Evolutionary conservation across 2,797 vertebrate species (phyloP), one percentile per base, ranked within the genome.

Genomic region (Ctenopoma kingsleyae): DNA sequence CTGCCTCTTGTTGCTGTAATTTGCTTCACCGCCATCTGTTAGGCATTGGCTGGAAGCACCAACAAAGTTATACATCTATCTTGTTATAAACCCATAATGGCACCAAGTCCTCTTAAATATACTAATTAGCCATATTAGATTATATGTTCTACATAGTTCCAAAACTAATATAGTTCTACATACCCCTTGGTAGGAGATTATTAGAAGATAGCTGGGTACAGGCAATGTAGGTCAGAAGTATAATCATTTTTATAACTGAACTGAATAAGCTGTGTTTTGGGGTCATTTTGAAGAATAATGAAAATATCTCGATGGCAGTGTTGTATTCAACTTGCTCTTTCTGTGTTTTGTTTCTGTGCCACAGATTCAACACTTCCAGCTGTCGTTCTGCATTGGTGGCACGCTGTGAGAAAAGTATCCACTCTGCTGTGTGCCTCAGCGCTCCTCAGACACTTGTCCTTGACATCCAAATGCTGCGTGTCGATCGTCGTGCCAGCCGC

Each of bases 381-480:
- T 91, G 89, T 92, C 81, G 17, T 74, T 86, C 83, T 80, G 60
- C 81, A 72, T 84, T 72, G 87, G 76, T 71, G 78, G 80, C 79
- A 84, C 67, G 66, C 85, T 82, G 90, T 89, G 89, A 92, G 87
- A 83, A 85, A 78, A 87, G 80, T 81, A 58, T 85, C 36, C 60
- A 19, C 84, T 82, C 76, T 17, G 67, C 85, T 32, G 30, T 57
- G 81, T 81, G 85, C 69, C 62, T 82, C 86, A 36, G 62, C 51
- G 8, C 63, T 75, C 71, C 74, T 67, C 80, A 77, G 83, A 85
- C 88, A 78, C 64, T 81, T 62, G 83, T 84, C 87, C 87, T 88
- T 89, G 84, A 92, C 82, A 44, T 84, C 84, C 89, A 86, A 89
- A 90, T 89, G 87, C 78, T 86, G 82, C n/a, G 67, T 74, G 78